Evolutionary conservation across 2,113 vertebrate genomes (phyloP), one percentile per base, ranked within the genome.

Genomic region (Toxostoma redivivum): DNA sequence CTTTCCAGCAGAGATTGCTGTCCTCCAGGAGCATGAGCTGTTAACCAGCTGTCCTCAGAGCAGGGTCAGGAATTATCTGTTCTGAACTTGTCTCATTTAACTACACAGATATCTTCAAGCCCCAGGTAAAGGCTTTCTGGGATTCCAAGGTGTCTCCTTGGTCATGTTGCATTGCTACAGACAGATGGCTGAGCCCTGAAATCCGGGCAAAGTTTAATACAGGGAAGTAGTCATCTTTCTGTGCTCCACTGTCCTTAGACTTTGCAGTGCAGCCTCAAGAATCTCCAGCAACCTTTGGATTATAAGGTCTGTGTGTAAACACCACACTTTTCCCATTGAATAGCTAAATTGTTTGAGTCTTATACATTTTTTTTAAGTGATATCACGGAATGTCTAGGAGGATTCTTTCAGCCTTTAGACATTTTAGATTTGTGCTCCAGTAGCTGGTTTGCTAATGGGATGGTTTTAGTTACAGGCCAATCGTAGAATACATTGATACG

Each of bases 401-500:
- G 64, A 18, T 28, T 37, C 62, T 53, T 38, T 40, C 37, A 62
- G 56, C 51, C 47, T 87, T 31, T 31, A 15, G 22, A 9, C 4
- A 14, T 51, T 17, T 33, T 6, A 5, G 16, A 11, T 45, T 15
- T 58, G 80, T 50, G 27, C 65, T 20, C 7, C 62, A 38, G 92
- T 44, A 10, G 47, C 79, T 96, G 91, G 86, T 61, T 97, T 97
- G 94, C 97, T 98, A 97, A 98, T 80, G 78, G 97, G 85, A 81
- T 89, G 94, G 98, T 91, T 98, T 91, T 98, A 99, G 99, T 98
- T 99, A 99, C 98, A 99, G 99, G 97, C 99, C 99, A 23, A 99
- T 99, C 4, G 99, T 99, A 25, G 99, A 99, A 96, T 99, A 99
- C 98, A 99, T 99, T 94, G 99, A 99, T 64, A 99, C 99, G 69